A percentile compares a stretch with the other conserved stretches of the same genome.
Conservation (phyloP, 2,888 invertebrate species). For the Lithophane ornitopus region DNA sequence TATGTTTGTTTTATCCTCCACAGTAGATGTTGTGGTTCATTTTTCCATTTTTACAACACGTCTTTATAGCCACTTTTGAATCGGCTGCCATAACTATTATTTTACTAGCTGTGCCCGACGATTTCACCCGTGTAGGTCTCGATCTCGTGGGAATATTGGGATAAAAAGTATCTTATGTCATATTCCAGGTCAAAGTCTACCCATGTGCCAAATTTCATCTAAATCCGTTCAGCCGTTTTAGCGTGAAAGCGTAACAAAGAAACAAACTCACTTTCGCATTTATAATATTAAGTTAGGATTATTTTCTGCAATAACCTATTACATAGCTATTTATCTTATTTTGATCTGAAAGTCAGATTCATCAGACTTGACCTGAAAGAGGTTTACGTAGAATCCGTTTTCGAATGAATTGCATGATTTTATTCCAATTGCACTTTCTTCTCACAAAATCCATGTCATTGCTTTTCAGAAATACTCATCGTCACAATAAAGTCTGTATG, state of each 20-base stretch:
- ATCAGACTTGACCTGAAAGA: background rate
- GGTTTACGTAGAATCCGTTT: background rate
- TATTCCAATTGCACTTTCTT: slow-evolving; percentile 23
- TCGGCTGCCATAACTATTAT: background rate
- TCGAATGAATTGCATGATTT: slow-evolving; percentile 29
- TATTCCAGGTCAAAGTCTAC: too few relatives aligned
- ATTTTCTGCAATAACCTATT: background rate
- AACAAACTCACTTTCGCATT: too few relatives aligned
- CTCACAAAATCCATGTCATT: slow-evolving; percentile 1
- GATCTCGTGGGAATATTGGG: too few relatives aligned
- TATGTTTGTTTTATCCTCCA: too few relatives aligned
- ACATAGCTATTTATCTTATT: background rate
- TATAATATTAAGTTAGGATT: background rate
- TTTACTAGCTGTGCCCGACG: too few relatives aligned
- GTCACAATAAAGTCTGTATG: slow-evolving; percentile 32
- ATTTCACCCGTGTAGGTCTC: too few relatives aligned
- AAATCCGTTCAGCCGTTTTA: too few relatives aligned
- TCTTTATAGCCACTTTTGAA: background rate
- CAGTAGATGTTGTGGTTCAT: background rate
- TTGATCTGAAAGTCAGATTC: background rate
- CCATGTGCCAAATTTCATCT: too few relatives aligned
- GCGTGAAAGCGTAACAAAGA: too few relatives aligned
- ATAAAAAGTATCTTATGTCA: too few relatives aligned
- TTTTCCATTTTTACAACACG: background rate
- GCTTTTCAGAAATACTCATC: slow-evolving; percentile 26